Conservation (phyloP, 1,140 invertebrate species). For the Drosophila pectinifera region DNA sequence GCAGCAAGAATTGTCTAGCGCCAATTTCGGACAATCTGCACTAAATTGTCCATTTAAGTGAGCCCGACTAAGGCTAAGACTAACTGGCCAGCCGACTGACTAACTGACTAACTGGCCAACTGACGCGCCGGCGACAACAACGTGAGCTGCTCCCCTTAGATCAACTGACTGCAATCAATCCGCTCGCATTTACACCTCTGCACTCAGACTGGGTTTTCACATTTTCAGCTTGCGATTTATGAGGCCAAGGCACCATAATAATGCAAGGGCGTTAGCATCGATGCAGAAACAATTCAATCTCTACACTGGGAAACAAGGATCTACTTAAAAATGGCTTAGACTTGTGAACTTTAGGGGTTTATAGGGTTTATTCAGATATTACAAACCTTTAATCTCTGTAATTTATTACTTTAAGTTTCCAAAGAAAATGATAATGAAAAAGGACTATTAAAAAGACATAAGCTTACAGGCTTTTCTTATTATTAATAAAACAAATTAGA, state of each 20-base stretch:
- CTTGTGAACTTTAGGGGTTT: too few relatives aligned
- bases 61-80: conserved; percentile 41
- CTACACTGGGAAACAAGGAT: background rate
- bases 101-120: conserved; percentile 9
- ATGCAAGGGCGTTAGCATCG: conserved; percentile 76
- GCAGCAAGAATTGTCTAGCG: conserved; percentile 59
- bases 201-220: conserved; percentile 23
- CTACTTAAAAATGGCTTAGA: too few relatives aligned
- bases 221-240: conserved; percentile 51
- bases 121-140: background rate
- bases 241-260: conserved; percentile 72
- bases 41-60: conserved; percentile 81
- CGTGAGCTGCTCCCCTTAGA: conserved; percentile 44
- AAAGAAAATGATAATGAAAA: too few relatives aligned
- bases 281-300: conserved; percentile 66
- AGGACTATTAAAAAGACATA: too few relatives aligned
- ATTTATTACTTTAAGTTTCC: too few relatives aligned
- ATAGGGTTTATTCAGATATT: too few relatives aligned
- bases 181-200: conserved; percentile 69
- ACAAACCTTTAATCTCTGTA: too few relatives aligned
- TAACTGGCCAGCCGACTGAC: conserved; percentile 13
- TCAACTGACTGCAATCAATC: conserved; percentile 74
- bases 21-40: conserved; percentile 79
- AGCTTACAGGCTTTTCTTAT: too few relatives aligned
- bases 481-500: too few relatives aligned